These are phyloP conservation scores for Plagodis dolabraria DNA, from an alignment of 2,888 invertebrate species.

Conservation along the genomic window DNA sequence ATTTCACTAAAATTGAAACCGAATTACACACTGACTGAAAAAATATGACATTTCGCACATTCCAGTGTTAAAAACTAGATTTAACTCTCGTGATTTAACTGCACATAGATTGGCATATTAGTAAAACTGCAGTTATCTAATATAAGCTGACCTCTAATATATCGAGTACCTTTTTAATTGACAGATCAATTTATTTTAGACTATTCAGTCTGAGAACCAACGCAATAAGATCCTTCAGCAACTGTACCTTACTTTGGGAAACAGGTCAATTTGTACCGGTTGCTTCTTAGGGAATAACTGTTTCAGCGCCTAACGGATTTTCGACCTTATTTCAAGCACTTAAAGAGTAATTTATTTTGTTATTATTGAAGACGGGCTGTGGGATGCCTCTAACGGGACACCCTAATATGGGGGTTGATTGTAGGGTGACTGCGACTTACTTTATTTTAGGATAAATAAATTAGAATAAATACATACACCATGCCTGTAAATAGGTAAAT, in stretches of 20 bases:
- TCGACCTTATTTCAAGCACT: slow-evolving; percentile 24
- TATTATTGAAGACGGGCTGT: slow-evolving; percentile 1
- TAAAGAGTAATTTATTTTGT: slow-evolving; percentile 3
- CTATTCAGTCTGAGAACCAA: not conserved
- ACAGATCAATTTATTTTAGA: slow-evolving; percentile 13
- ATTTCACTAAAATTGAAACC: no score
- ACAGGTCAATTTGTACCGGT: slow-evolving; percentile 14
- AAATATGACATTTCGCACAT: no score
- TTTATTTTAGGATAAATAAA: not conserved
- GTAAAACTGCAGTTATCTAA: not conserved
- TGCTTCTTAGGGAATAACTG: not conserved
- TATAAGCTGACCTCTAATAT: slow-evolving; percentile 8
- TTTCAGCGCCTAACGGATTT: slow-evolving; percentile 4
- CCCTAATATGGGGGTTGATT: slow-evolving; percentile 61
- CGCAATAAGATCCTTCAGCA: slow-evolving; percentile 9
- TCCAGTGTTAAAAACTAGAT: no score
- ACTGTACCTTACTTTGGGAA: slow-evolving; percentile 2
- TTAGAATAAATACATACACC: no score
- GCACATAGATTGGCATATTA: not conserved
- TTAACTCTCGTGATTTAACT: no score
- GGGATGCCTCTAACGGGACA: slow-evolving; percentile 52
- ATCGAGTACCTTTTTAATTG: slow-evolving; percentile 7
- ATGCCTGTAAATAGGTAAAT: no score
- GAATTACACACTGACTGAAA: no score
- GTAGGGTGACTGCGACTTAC: slow-evolving; percentile 44